These are phyloP conservation scores for Siphlonurus alternatus DNA, from an alignment of 2,888 invertebrate species.

Conservation along the genomic window DNA sequence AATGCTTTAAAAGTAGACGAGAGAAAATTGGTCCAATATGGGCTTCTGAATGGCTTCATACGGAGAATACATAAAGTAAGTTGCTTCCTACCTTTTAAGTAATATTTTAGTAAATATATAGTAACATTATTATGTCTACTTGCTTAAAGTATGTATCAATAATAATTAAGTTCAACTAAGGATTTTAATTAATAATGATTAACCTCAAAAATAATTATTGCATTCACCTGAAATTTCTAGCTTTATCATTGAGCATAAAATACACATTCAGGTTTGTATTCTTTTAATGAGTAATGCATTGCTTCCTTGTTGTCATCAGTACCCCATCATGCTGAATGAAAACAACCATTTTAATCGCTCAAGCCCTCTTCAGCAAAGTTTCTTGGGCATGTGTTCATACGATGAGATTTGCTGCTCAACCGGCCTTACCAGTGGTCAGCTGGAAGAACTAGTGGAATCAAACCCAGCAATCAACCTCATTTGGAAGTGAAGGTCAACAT, in stretches of 20 bases:
- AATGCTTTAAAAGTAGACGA: conserved; percentile 59
- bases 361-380: neutral
- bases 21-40: conserved; percentile 70
- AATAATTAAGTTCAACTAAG: too few species aligned
- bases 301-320: too few species aligned
- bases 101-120: too few species aligned
- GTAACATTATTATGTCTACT: too few species aligned
- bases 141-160: too few species aligned
- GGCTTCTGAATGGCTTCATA: conserved; percentile 69
- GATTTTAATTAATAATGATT: too few species aligned
- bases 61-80: conserved; percentile 58
- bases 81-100: too few species aligned
- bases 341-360: neutral
- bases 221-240: too few species aligned
- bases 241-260: too few species aligned
- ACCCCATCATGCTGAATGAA: neutral
- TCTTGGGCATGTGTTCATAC: neutral
- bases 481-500: conserved; percentile 1
- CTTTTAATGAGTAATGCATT: too few species aligned
- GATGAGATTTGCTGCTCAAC: neutral
- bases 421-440: neutral
- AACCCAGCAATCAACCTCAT: neutral
- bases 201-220: too few species aligned
- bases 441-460: neutral
- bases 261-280: too few species aligned